phyloP scores from a whole-genome alignment of 2,113 vertebrate species.

The Rhadina sibilatrix region DNA sequence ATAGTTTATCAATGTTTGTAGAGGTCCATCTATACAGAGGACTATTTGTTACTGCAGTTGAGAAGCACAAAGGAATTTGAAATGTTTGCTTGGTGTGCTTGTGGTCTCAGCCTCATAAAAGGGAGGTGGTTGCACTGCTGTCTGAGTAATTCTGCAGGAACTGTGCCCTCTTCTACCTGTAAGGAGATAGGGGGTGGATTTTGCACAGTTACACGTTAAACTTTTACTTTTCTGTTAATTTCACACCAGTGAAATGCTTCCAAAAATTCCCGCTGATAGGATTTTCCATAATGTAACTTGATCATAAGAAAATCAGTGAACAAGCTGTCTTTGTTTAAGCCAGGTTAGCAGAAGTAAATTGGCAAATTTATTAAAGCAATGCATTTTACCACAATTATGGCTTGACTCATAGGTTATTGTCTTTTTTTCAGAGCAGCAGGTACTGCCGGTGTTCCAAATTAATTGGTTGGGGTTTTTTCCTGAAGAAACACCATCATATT shows the following conservation, averaged over 20 bases:
- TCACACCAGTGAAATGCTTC: not conserved
- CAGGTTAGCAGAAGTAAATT: not conserved
- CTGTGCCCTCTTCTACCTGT: not conserved
- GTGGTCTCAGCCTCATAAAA: not conserved
- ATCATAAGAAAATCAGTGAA: not conserved
- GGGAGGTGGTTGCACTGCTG: not conserved
- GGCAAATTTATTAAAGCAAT: not conserved
- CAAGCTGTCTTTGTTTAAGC: not conserved
- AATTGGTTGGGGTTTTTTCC: not conserved
- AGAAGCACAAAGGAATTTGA: not conserved
- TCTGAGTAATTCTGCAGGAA: not conserved
- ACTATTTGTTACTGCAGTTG: not conserved
- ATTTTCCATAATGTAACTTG: not conserved
- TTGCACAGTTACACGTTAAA: not conserved
- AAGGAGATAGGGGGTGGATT: not conserved
- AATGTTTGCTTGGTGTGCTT: not conserved
- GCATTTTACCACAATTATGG: not conserved
- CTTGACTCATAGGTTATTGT: not conserved
- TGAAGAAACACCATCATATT: not conserved
- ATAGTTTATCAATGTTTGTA: not conserved
- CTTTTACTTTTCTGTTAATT: not conserved
- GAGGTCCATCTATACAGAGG: too few species aligned
- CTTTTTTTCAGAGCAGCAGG: not conserved
- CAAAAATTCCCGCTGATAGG: not conserved
- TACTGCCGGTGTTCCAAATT: not conserved